These are phyloP conservation scores for Entomobrya proxima DNA, from an alignment of 2,888 invertebrate species.

Conservation along the genomic window DNA sequence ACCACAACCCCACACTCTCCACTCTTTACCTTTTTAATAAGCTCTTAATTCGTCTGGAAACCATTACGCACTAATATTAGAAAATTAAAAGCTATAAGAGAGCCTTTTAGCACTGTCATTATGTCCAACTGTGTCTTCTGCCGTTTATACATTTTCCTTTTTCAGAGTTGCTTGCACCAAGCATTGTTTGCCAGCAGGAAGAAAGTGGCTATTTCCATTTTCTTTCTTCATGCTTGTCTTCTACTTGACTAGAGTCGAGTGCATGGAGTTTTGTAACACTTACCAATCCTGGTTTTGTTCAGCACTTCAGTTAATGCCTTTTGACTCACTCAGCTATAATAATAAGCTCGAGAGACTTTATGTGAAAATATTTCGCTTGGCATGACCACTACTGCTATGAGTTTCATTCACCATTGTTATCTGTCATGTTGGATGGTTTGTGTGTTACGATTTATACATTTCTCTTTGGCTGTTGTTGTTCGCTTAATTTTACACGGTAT, in stretches of 20 bases:
- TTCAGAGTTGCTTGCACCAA: background rate
- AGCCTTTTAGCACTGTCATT: conserved; percentile 29
- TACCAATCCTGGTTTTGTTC: background rate
- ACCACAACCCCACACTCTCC: background rate
- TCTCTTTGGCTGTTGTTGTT: background rate
- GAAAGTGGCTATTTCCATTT: background rate
- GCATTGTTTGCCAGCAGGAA: conserved; percentile 23
- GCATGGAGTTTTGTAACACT: background rate
- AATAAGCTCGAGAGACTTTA: background rate
- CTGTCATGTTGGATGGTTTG: background rate
- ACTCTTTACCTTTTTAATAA: conserved; percentile 6
- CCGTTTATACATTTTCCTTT: background rate
- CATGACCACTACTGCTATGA: conserved; percentile 4
- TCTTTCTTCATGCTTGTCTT: background rate
- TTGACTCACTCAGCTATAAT: background rate
- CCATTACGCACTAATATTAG: background rate
- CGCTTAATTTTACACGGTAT: conserved; percentile 1
- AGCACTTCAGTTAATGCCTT: conserved; percentile 1
- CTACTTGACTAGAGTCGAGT: background rate
- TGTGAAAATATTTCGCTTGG: background rate
- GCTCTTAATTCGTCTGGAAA: conserved; percentile 15
- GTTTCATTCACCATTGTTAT: background rate
- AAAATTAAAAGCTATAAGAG: conserved; percentile 20
- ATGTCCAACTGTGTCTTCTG: conserved; percentile 34
- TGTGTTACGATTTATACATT: background rate